A percentile compares a stretch with the other conserved stretches of the same genome.
These are phyloP conservation scores for Sebastolobus altivelis DNA, from an alignment of 2,797 vertebrate genomes.

Conservation along the genomic window DNA sequence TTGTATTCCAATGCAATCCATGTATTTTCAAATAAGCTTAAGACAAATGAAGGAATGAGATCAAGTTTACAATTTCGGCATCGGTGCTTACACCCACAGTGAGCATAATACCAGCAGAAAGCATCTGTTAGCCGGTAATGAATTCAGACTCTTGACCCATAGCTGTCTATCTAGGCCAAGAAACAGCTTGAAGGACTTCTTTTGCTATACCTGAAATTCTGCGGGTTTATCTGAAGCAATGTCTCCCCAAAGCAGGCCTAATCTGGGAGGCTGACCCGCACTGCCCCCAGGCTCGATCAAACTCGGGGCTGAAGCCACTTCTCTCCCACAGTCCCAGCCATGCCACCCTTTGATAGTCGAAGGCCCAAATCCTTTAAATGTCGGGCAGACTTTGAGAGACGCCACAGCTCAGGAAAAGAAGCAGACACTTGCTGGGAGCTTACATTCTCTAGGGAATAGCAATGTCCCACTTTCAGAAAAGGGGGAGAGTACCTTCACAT, in stretches of 20 bases:
- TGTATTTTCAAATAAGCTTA: constrained; percentile 17
- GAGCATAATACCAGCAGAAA: constrained; percentile 34
- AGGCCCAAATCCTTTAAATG: constrained; percentile 78
- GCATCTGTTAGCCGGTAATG: constrained; percentile 67
- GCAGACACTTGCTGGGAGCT: constrained; percentile 65
- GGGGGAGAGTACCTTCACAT: constrained; percentile 57
- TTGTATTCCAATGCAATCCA: background rate
- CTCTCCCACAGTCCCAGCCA: constrained; percentile 71
- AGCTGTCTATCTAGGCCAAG: constrained; percentile 65
- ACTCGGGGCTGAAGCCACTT: constrained; percentile 59
- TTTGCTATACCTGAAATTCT: constrained; percentile 69
- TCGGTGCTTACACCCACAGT: constrained; percentile 50
- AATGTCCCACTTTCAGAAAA: constrained; percentile 69
- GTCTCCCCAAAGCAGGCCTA: constrained; percentile 68
- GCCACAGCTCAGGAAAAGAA: constrained; percentile 68
- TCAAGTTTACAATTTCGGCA: constrained; percentile 45
- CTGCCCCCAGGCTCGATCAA: constrained; percentile 71
- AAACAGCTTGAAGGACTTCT: constrained; percentile 67
- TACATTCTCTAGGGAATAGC: constrained; percentile 69
- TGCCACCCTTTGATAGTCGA: constrained; percentile 69
- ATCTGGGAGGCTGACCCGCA: constrained; percentile 70
- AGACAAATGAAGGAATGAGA: constrained; percentile 33
- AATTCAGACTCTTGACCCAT: constrained; percentile 61
- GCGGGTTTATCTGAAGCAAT: constrained; percentile 60
- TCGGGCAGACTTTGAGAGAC: constrained; percentile 71